Base-by-base conservation (phyloP, 92 coral and sea anemone genomes). In the Montipora capitata region DNA sequence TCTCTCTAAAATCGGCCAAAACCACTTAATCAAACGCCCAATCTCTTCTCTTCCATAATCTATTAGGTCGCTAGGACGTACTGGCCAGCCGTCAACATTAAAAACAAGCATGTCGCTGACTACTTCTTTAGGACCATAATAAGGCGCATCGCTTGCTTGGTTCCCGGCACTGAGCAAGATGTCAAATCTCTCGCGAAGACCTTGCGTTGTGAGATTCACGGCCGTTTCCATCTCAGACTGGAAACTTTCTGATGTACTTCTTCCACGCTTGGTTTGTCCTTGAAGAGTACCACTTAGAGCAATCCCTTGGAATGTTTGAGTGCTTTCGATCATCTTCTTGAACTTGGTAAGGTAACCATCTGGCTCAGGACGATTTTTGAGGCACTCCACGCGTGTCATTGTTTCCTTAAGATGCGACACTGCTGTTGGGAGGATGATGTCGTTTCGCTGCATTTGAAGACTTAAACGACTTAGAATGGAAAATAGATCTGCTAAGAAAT, bases 31-130 rank as follows among this genome's bases (percentile, higher is more conserved):
- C 44, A 88, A 78, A 70, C 14, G 79, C 49, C 40, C 12, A 51
- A 76, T 82, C 57, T 76, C 83, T 62, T 88, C 92, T 18, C 65
- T 75, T 11, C 88, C 84, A 88, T 63, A 88, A 45, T 88, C 81
- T 6, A 79, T 20, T 63, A 87, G 80, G 48, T 79, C 87, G 13
- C 73, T 45, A 16, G 79, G 52, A 72, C 39, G 27, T 12, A 49
- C 62, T 44, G 84, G 90, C 90, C 72, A 74, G 81, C 41, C 48
- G 40, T 58, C 81, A 48, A 56, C 48, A 14, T 76, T 52, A 52
- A 76, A 52, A 7, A 77, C 84, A 11, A 86, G 90, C 83, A 77
- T 65, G 67, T 86, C 79, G 10, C 51, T 15, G 81, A 76, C 81
- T 45, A 76, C 68, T 13, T 76, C 45, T 76, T 61, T n/a, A 20